Percentiles rank a stretch among this genome's conserved stretches.
Evolutionary conservation across 2,113 vertebrate genomes (phyloP).

Genomic region (Siphamia tubifer): DNA sequence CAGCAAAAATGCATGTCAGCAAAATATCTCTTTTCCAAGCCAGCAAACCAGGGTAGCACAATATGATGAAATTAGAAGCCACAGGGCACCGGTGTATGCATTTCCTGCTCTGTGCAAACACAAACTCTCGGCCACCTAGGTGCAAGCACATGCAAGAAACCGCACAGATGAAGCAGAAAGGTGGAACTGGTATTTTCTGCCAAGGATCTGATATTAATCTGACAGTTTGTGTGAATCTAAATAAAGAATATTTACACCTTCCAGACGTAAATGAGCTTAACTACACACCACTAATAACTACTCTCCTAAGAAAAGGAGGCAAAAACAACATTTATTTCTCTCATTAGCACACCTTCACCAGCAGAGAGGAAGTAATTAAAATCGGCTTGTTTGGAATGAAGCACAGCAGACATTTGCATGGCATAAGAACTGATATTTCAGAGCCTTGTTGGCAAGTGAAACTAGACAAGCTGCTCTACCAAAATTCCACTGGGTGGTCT

Average conservation of each 20-base stretch:
- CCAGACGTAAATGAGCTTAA: background rate
- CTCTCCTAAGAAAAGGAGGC: background rate
- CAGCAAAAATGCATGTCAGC: constrained; percentile 4
- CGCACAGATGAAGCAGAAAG: background rate
- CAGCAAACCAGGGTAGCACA: background rate
- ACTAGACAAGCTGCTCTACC: background rate
- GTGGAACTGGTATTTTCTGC: background rate
- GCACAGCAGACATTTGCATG: background rate
- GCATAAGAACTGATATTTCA: background rate
- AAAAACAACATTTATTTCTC: constrained; percentile 5
- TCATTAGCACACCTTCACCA: constrained; percentile 26
- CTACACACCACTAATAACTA: background rate
- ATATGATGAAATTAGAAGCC: constrained; percentile 27
- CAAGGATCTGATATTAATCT: constrained; percentile 23
- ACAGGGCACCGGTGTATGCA: background rate
- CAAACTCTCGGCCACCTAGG: constrained; percentile 4
- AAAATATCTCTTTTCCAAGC: background rate
- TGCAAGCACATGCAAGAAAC: constrained; percentile 1
- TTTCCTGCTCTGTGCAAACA: background rate
- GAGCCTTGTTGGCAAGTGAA: background rate
- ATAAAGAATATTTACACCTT: background rate
- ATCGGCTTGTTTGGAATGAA: constrained; percentile 14
- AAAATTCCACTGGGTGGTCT: constrained; percentile 2
- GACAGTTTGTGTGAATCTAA: constrained; percentile 5
- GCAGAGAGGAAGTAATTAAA: background rate